Conservation (phyloP, 1,140 invertebrate species). For the Pygmarrhopalites habei region DNA sequence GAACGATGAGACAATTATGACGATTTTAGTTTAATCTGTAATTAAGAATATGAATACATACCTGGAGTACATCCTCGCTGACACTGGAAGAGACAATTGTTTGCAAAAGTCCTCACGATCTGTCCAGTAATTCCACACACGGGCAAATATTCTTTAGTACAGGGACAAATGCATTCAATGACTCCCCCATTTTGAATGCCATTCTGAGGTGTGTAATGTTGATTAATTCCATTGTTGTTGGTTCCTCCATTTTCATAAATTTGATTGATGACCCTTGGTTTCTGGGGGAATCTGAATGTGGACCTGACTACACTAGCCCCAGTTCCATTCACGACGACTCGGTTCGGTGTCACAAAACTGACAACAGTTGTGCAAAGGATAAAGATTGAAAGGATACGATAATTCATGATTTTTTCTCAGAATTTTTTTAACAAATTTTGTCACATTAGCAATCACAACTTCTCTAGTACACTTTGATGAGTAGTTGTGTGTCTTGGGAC, state of each 20-base stretch:
- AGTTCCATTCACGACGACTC: too few species aligned
- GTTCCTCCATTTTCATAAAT: not conserved
- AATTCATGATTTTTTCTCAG: too few species aligned
- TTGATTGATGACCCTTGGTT: not conserved
- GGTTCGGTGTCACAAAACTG: too few species aligned
- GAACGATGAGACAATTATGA: not conserved
- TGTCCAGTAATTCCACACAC: not conserved
- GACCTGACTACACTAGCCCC: too few species aligned
- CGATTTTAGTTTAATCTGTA: not conserved
- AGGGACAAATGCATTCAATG: not conserved
- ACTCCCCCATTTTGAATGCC: not conserved
- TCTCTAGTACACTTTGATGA: too few species aligned
- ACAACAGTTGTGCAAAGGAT: too few species aligned
- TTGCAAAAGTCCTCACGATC: not conserved
- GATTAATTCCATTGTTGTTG: too few species aligned
- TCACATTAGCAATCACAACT: too few species aligned
- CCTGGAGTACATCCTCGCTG: not conserved
- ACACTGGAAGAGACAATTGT: constrained; percentile 5
- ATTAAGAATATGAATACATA: not conserved
- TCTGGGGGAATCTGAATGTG: not conserved
- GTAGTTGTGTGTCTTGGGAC: too few species aligned
- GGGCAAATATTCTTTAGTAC: constrained; percentile 1
- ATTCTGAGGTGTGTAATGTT: not conserved
- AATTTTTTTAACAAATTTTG: too few species aligned
- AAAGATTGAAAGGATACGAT: too few species aligned